Conservation (phyloP, 2,888 invertebrate genomes). For the Sabatieria punctata region DNA sequence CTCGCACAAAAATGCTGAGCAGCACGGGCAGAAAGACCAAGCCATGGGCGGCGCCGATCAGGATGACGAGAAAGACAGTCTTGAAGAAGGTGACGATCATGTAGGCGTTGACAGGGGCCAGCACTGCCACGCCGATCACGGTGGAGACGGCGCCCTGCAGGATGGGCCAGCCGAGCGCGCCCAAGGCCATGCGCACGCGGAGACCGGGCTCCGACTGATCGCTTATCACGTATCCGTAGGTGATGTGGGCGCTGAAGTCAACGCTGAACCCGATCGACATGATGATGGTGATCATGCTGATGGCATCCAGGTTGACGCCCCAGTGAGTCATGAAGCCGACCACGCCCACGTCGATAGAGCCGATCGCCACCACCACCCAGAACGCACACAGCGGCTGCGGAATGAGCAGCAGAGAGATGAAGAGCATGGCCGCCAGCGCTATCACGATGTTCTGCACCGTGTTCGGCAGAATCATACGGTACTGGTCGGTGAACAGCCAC, state of each 20-base stretch:
- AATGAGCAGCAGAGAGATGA: constrained; percentile 77
- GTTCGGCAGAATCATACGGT: constrained; percentile 29
- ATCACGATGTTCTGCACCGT: constrained; percentile 29
- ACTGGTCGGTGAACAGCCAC: constrained; percentile 32
- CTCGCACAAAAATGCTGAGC: constrained; percentile 30
- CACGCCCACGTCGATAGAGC: constrained; percentile 79
- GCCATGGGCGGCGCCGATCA: constrained; percentile 54
- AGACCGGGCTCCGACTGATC: constrained; percentile 1
- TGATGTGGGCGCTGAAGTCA: constrained; percentile 60
- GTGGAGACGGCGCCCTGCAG: constrained; percentile 77
- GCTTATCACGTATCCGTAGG: constrained; percentile 26
- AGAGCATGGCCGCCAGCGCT: constrained; percentile 58
- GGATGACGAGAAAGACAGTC: constrained; percentile 42
- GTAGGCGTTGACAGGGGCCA: constrained; percentile 74
- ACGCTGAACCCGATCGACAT: constrained; percentile 95
- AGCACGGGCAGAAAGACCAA: constrained; percentile 60
- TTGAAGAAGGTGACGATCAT: constrained; percentile 91
- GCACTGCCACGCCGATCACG: constrained; percentile 65
- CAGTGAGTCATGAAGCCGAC: constrained; percentile 90
- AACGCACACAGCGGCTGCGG: constrained; percentile 75
- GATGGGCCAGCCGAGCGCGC: constrained; percentile 71
- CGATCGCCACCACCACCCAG: constrained; percentile 85
- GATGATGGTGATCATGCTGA: constrained; percentile 74
- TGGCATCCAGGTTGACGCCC: constrained; percentile 60
- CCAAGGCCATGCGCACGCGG: constrained; percentile 65